A percentile compares a stretch with the other conserved stretches of the same genome.
These are phyloP conservation scores for Halcyon chelicuti DNA, from an alignment of 2,797 vertebrate species.

Conservation along the genomic window DNA sequence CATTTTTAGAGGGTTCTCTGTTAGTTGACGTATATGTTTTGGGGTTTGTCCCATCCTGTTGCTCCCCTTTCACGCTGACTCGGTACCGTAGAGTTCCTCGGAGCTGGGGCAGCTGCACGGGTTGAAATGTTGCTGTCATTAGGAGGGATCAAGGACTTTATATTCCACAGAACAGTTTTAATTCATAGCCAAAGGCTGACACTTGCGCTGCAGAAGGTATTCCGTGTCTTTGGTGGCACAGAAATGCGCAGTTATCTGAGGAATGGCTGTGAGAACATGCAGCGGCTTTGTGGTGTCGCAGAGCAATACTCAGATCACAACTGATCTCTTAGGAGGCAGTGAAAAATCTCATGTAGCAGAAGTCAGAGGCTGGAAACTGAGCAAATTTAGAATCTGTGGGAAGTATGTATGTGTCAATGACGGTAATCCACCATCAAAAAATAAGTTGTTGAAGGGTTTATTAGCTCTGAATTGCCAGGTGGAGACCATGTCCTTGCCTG, in stretches of 20 bases:
- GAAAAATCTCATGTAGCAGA: background rate
- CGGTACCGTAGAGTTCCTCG: background rate
- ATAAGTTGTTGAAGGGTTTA: background rate
- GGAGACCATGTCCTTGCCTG: background rate
- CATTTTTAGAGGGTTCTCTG: background rate
- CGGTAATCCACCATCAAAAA: background rate
- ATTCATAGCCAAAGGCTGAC: background rate
- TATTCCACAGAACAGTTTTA: background rate
- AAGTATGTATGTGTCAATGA: background rate
- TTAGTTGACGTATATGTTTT: background rate
- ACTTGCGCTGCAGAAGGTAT: background rate
- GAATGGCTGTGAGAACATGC: background rate
- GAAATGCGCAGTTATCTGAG: background rate
- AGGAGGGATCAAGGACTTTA: background rate
- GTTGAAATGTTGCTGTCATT: background rate
- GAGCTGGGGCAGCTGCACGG: background rate
- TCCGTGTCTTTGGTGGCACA: background rate
- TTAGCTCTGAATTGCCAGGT: background rate
- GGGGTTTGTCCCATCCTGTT: background rate
- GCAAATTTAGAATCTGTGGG: background rate
- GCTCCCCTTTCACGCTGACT: background rate
- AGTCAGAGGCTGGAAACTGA: background rate
- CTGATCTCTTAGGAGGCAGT: background rate
- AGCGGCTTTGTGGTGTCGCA: background rate
- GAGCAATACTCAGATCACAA: background rate